These are phyloP conservation scores for Cyrtonyx montezumae DNA, from an alignment of 2,113 vertebrate genomes.

Conservation along the genomic window DNA sequence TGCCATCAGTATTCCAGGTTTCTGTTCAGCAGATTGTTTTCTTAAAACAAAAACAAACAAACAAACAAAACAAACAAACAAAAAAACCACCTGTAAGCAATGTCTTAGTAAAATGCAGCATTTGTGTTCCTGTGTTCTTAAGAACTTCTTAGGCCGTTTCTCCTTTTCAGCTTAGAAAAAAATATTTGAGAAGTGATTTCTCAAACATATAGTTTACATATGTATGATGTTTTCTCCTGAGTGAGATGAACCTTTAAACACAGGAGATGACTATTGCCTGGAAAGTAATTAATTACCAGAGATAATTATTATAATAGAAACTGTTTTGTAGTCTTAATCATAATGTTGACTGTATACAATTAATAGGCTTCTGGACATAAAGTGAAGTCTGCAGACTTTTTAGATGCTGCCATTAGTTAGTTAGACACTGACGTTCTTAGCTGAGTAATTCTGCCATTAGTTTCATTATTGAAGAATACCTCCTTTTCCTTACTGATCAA, in stretches of 20 bases:
- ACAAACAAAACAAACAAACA: too few species aligned
- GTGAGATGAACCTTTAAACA: not conserved
- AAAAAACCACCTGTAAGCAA: not conserved
- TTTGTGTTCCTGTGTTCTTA: not conserved
- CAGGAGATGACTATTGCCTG: not conserved
- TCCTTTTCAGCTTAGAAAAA: not conserved
- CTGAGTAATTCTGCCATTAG: not conserved
- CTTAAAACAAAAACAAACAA: not conserved
- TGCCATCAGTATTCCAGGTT: not conserved
- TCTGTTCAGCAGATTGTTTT: not conserved
- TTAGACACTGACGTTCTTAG: not conserved
- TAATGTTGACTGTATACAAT: not conserved
- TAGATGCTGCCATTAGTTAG: not conserved
- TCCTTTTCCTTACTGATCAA: not conserved
- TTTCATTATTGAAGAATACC: not conserved
- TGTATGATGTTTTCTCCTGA: not conserved
- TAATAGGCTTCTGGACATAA: slow-evolving; percentile 31
- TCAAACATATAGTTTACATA: not conserved
- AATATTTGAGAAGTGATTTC: not conserved
- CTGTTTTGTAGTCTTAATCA: slow-evolving; percentile 33
- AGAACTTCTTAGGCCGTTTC: not conserved
- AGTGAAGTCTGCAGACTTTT: not conserved
- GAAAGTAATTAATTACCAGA: not conserved
- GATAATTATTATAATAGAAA: not conserved
- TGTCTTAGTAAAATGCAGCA: not conserved